Base-by-base conservation (phyloP, 2,888 invertebrate genomes). In the Oscheius sp. region DNA sequence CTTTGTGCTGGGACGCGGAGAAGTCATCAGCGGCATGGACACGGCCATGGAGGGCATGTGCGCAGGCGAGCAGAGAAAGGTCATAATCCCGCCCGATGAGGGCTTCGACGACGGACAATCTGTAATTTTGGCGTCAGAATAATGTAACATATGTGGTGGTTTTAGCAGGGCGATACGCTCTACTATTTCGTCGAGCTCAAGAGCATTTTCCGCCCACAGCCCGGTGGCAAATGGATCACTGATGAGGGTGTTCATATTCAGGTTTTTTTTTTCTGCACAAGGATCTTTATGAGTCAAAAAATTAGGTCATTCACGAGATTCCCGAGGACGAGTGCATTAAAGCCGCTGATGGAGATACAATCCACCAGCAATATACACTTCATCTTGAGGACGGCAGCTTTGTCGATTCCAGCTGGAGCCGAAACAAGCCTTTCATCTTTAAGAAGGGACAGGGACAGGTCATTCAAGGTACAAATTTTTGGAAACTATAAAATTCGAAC, bases 131-230 rank as follows among this genome's bases (percentile, higher is more conserved):
- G 9, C 32, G n/a, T 68, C 42, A 42, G 42, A 42, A 11, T n/a
- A n/a, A 53, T 68, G n/a, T 50, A 21, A 37, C 50, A 68, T 11
- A 32, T 2, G 9, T 33, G 55, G n/a, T 29, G 21, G 21, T 70
- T 79, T 53, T 50, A 83, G 74, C 77, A 79, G 66, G 88, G 87
- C 48, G 84, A 88, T n/a, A 73, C 80, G 33, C 79, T 88, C 11
- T 81, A 86, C 81, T 88, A 88, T 59, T 88, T 89, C 80, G 88
- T 88, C 63, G 88, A 88, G 75, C 76, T 88, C 58, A 88, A 88
- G 77, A 79, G 79, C 60, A 84, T 88, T 63, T 88, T 89, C 82
- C 86, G 88, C 1, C 85, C 88, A 29, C 79, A 79, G n/a, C 86
- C 88, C 5, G 88, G 88, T 74, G 88, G 87, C 47, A 79, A 77